Evolutionary conservation across 2,797 vertebrate species (phyloP), one percentile per base, ranked within the genome.

Genomic region (Characodon lateralis): DNA sequence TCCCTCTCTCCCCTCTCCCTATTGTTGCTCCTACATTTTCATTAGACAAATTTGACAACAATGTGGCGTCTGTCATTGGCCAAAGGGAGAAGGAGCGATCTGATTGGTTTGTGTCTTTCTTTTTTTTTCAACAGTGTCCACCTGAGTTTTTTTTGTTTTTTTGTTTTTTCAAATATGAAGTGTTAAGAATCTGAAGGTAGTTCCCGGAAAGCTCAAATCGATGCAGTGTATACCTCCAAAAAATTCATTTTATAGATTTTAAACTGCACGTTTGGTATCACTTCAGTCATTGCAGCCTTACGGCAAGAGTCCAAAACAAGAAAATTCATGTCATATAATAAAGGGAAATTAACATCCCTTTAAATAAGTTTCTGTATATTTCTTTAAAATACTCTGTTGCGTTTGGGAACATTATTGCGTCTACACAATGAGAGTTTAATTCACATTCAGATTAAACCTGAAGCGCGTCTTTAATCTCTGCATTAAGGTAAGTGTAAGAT

Each of bases 41-140:
- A 98, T 98, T 98, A 98, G 96, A 97, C 97, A 96, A 97, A 96
- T 96, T 97, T 96, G 96, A 98, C 97, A 98, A 98, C 98, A 99
- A 98, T 98, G 97, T 97, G 97, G 96, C 96, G 95, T 88, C 96
- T 96, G 96, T 96, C 95, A 98, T 99, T 99, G 98, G 98, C 95
- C 97, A 95, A 95, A 94, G 95, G 93, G 93, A 95, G 93, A 95
- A 91, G 95, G 92, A 91, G 94, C 92, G 61, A 95, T 95, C 96
- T 97, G 97, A 98, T 99, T 99, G 98, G 98, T 95, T 95, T 89
- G 90, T 84, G 88, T 88, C 81, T 82, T 20, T 41, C 51, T 41
- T 95, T 96, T 93, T 93, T 92, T 95, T 96, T 90, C 96, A 95
- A 96, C 96, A 94, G 96, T 97, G 97, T 97, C 96, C 94, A 96